phyloP scores from a whole-genome alignment of 1,140 invertebrate genomes.

The Aphaenogaster ashmeadi region DNA sequence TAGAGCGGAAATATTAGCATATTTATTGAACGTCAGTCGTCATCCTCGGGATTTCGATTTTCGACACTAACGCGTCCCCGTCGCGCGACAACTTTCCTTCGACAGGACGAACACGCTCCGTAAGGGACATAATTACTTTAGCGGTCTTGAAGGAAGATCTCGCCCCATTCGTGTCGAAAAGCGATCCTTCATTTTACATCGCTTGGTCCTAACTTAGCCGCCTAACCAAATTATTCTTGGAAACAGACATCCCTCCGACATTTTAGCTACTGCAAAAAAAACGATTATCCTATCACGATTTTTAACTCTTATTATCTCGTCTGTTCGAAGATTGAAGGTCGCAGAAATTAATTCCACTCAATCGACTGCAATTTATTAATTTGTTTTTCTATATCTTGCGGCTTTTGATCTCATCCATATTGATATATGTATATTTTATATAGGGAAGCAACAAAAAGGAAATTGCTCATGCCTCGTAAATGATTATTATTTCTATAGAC shows the following conservation, averaged over 20 bases:
- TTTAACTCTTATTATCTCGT: not conserved
- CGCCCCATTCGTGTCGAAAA: constrained; percentile 7
- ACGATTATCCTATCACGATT: not conserved
- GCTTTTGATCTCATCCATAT: not conserved
- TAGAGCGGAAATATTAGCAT: constrained; percentile 76
- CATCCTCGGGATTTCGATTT: constrained; percentile 59
- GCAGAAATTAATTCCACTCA: not conserved
- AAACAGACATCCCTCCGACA: not conserved
- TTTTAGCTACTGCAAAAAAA: not conserved
- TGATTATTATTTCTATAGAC: constrained; percentile 6
- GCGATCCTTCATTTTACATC: constrained; percentile 28
- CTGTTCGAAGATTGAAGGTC: not conserved
- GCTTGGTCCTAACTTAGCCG: constrained; percentile 25
- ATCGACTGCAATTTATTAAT: not conserved
- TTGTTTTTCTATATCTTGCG: not conserved
- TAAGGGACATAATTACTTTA: constrained; percentile 62
- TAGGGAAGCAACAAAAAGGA: not conserved
- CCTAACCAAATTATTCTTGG: constrained; percentile 55
- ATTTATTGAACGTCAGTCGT: constrained; percentile 80
- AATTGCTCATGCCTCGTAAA: not conserved
- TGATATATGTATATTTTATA: not conserved
- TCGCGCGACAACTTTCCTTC: constrained; percentile 48
- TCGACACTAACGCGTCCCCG: constrained; percentile 7
- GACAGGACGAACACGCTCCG: not conserved
- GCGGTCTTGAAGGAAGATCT: constrained; percentile 1